These are phyloP conservation scores for Colletes gigas DNA, from an alignment of 1,140 invertebrate species.

Conservation along the genomic window DNA sequence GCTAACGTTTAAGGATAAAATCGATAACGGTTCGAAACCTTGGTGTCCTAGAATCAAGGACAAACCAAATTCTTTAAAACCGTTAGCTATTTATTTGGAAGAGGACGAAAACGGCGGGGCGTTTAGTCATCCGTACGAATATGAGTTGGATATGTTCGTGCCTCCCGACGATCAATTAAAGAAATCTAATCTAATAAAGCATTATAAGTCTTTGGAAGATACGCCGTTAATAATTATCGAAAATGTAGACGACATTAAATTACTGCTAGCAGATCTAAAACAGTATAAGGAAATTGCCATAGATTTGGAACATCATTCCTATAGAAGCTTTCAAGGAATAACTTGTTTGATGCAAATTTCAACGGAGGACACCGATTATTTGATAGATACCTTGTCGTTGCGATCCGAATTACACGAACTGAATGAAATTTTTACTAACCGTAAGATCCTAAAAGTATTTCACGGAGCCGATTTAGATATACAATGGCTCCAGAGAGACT, in stretches of 20 bases:
- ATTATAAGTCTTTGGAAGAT: slow-evolving; percentile 82
- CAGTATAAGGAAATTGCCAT: slow-evolving; percentile 89
- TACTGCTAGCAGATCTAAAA: slow-evolving; percentile 86
- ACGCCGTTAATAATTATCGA: slow-evolving; percentile 87
- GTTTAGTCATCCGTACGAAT: slow-evolving; percentile 92
- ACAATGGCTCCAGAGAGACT: slow-evolving; percentile 96
- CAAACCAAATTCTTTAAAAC: slow-evolving; percentile 94
- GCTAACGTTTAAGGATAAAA: slow-evolving; percentile 90
- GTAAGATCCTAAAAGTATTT: slow-evolving; percentile 95
- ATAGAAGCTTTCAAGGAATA: slow-evolving; percentile 90
- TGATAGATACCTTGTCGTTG: slow-evolving; percentile 93
- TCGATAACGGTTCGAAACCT: slow-evolving; percentile 89
- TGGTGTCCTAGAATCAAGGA: slow-evolving; percentile 92
- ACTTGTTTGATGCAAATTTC: slow-evolving; percentile 98
- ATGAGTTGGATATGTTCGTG: slow-evolving; percentile 89
- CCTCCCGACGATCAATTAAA: slow-evolving; percentile 81
- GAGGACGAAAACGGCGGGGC: slow-evolving; percentile 84
- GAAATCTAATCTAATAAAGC: slow-evolving; percentile 72
- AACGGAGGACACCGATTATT: slow-evolving; percentile 91
- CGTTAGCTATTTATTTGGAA: slow-evolving; percentile 87
- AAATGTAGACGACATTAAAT: slow-evolving; percentile 84
- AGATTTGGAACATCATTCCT: slow-evolving; percentile 95
- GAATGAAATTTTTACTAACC: slow-evolving; percentile 96
- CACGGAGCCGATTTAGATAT: slow-evolving; percentile 96
- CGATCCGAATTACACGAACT: slow-evolving; percentile 91